Conservation (phyloP, 2,888 invertebrate species). For the Nineta flava region DNA sequence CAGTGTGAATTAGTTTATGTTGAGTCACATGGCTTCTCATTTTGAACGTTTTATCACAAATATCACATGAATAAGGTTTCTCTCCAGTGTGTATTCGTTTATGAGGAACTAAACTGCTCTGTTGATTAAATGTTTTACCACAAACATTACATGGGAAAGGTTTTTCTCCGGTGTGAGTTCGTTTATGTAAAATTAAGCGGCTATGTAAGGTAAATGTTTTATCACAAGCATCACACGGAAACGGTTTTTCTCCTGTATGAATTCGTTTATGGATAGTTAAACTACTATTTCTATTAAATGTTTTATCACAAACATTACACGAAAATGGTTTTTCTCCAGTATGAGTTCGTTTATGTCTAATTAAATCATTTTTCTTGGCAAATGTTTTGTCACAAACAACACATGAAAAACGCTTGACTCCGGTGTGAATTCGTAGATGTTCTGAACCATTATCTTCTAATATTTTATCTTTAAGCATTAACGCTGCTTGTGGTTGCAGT, state of each 20-base stretch:
- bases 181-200: background rate
- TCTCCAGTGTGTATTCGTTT: background rate
- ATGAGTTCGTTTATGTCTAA: background rate
- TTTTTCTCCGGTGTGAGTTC: background rate
- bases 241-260: background rate
- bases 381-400: too few species aligned
- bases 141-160: background rate
- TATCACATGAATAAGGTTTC: background rate
- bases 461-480: background rate
- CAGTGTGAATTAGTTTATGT: too few species aligned
- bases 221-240: background rate
- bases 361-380: background rate
- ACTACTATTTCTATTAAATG: background rate
- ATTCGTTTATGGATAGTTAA: background rate
- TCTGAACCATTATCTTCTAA: too few species aligned
- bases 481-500: background rate
- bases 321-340: background rate
- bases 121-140: background rate
- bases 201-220: background rate
- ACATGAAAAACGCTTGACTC: too few species aligned
- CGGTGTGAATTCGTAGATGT: background rate
- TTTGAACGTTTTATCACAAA: background rate
- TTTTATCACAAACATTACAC: background rate
- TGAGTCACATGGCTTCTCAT: too few species aligned
- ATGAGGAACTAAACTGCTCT: background rate